Conservation (phyloP, 1,140 invertebrate species). For the Zaprionus ghesquierei region DNA sequence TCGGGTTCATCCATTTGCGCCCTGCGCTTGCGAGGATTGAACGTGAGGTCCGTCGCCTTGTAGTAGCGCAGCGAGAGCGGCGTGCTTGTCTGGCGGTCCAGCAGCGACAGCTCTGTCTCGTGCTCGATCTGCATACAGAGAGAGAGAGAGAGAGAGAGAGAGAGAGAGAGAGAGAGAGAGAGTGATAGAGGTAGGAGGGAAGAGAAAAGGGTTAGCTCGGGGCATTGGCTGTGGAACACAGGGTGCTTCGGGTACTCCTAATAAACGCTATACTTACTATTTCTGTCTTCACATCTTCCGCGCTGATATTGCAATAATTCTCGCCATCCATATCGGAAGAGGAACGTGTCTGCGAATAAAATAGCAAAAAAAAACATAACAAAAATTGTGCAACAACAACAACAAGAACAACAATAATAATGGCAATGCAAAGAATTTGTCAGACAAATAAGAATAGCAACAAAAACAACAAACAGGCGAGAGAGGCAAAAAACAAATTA, state of each 20-base stretch:
- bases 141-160: background rate
- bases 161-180: too few species aligned
- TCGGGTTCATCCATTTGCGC: slow-evolving; percentile 59
- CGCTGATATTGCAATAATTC: slow-evolving; percentile 81
- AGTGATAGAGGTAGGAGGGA: background rate
- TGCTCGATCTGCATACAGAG: slow-evolving; percentile 61
- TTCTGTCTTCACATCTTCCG: slow-evolving; percentile 82
- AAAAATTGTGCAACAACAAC: slow-evolving; percentile 55
- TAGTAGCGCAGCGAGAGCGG: slow-evolving; percentile 65
- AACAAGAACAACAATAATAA: slow-evolving; percentile 11
- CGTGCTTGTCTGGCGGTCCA: slow-evolving; percentile 70
- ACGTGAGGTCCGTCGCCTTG: slow-evolving; percentile 68
- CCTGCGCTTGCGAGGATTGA: slow-evolving; percentile 64
- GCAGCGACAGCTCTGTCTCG: slow-evolving; percentile 67
- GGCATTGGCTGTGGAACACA: too few species aligned
- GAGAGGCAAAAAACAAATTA: slow-evolving; percentile 62
- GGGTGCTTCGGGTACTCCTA: too few species aligned
- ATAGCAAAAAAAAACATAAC: slow-evolving; percentile 48
- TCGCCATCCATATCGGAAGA: slow-evolving; percentile 76
- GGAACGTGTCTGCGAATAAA: slow-evolving; percentile 65
- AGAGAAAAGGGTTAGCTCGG: background rate
- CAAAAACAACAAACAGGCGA: slow-evolving; percentile 23
- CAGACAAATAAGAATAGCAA: slow-evolving; percentile 68
- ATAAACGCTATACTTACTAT: slow-evolving; percentile 82
- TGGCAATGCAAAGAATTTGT: slow-evolving; percentile 60